These are phyloP conservation scores for Eretmocerus hayati DNA, from an alignment of 2,888 invertebrate species.

Conservation along the genomic window DNA sequence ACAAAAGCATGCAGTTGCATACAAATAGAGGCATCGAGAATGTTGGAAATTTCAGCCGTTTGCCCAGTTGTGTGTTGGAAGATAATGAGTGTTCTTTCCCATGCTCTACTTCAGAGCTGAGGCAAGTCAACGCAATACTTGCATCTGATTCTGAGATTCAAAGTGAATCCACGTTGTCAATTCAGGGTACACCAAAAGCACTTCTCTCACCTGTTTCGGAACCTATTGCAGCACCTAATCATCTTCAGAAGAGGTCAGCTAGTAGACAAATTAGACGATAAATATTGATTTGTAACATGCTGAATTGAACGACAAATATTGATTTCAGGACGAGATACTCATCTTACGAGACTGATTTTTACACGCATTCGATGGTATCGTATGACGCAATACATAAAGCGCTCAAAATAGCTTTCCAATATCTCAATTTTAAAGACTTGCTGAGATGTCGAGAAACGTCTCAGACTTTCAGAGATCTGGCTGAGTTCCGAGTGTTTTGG, in stretches of 20 bases:
- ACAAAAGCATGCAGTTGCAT: too few relatives aligned
- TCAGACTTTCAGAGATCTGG: constrained; percentile 67
- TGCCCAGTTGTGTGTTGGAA: background rate
- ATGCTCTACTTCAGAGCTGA: background rate
- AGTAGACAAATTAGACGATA: background rate
- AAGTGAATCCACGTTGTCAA: too few relatives aligned
- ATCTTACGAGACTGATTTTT: too few relatives aligned
- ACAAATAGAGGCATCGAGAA: too few relatives aligned
- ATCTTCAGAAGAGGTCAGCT: background rate
- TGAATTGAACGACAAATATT: too few relatives aligned
- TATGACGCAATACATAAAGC: constrained; percentile 22
- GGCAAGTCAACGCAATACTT: background rate
- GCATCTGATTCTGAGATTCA: background rate
- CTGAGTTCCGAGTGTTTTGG: constrained; percentile 69
- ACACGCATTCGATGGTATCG: constrained; percentile 1
- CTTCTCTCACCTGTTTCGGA: background rate
- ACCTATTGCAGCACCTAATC: background rate
- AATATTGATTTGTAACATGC: too few relatives aligned
- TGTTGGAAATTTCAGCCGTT: too few relatives aligned
- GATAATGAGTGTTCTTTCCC: background rate
- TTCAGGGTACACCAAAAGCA: too few relatives aligned
- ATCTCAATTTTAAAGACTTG: constrained; percentile 71
- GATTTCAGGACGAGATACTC: too few relatives aligned
- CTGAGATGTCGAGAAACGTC: constrained; percentile 69
- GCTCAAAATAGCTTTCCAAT: constrained; percentile 62